Conservation (phyloP, 92 coral and sea anemone species). For the Porites divaricata region DNA sequence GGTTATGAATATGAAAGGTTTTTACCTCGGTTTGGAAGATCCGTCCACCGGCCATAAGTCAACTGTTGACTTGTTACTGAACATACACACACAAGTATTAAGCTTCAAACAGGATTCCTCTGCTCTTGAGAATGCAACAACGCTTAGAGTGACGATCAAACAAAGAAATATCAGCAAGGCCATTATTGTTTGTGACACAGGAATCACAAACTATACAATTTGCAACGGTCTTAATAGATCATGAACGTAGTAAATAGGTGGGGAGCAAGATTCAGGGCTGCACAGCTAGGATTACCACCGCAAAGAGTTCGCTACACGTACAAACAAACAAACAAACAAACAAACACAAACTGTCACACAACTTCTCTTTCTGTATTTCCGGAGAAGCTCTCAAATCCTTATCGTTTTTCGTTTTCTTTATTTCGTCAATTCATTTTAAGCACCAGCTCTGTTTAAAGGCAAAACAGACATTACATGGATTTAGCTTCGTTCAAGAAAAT, state of each 20-base stretch:
- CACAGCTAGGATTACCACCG: too few relatives aligned
- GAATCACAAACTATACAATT: background rate
- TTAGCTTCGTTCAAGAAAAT: too few relatives aligned
- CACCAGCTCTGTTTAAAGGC: too few relatives aligned
- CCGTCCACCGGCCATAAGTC: conserved; percentile 5
- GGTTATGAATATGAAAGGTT: background rate
- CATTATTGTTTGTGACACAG: background rate
- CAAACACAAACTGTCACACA: too few relatives aligned
- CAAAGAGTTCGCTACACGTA: too few relatives aligned
- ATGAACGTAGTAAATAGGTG: background rate
- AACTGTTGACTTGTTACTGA: conserved; percentile 1
- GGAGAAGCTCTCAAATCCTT: too few relatives aligned
- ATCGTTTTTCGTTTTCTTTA: too few relatives aligned
- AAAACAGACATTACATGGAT: too few relatives aligned
- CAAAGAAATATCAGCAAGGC: background rate
- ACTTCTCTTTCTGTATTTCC: too few relatives aligned
- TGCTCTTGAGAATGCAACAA: background rate
- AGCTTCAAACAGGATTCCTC: conserved; percentile 2
- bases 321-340: too few relatives aligned
- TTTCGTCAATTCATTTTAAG: too few relatives aligned
- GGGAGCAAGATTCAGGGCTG: too few relatives aligned
- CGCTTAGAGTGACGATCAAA: background rate
- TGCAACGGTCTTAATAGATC: background rate
- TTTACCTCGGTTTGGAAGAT: background rate
- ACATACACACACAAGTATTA: background rate